Percentiles rank a stretch among this genome's conserved stretches.
Evolutionary conservation across 2,113 vertebrate genomes (phyloP).

Genomic region (Nicator chloris): DNA sequence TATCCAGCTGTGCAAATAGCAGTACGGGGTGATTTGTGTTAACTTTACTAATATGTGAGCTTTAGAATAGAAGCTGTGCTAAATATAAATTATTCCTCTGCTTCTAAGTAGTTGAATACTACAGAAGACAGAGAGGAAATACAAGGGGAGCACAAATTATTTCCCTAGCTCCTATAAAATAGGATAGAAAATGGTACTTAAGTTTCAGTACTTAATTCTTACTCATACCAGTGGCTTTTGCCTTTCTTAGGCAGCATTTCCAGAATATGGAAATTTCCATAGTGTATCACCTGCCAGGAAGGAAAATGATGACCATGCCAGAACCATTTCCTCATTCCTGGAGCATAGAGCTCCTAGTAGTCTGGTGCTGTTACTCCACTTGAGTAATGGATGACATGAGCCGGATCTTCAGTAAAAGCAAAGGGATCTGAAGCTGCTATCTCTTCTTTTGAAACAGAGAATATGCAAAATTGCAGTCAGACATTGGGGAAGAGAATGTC

Average conservation of each 20-base stretch:
- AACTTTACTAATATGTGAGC: constrained; percentile 55
- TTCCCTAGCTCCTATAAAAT: constrained; percentile 27
- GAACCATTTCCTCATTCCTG: background rate
- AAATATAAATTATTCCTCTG: constrained; percentile 32
- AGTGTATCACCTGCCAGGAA: background rate
- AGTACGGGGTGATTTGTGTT: constrained; percentile 31
- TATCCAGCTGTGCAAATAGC: constrained; percentile 72
- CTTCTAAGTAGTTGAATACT: background rate
- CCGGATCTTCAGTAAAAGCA: background rate
- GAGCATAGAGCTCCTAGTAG: background rate
- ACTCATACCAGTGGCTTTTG: background rate
- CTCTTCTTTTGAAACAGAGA: background rate
- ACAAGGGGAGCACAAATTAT: background rate
- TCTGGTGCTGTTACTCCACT: background rate
- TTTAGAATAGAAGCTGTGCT: constrained; percentile 50
- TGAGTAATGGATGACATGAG: background rate
- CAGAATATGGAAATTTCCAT: constrained; percentile 17
- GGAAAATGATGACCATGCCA: background rate
- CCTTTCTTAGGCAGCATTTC: constrained; percentile 12
- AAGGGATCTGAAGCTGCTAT: background rate
- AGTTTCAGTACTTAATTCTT: constrained; percentile 26
- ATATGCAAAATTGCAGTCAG: background rate
- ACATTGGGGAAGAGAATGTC: background rate
- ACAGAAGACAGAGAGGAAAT: background rate
- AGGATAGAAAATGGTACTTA: background rate